Percentiles rank a stretch among this genome's conserved stretches.
These are phyloP conservation scores for Belgica antarctica DNA, from an alignment of 2,888 invertebrate species.

Conservation along the genomic window DNA sequence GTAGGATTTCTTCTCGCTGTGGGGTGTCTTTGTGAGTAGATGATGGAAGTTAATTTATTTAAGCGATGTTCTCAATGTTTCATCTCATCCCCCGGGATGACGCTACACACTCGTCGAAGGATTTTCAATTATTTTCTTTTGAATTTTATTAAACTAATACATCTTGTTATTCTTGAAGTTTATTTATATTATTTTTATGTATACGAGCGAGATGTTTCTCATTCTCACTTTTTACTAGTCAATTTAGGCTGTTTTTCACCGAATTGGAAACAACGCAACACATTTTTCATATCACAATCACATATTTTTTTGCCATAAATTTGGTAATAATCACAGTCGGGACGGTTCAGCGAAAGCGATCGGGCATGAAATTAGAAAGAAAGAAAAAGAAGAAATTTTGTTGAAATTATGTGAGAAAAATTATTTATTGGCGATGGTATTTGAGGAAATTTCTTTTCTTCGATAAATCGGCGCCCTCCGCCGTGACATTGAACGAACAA, in stretches of 20 bases:
- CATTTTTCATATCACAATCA: background rate
- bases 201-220: conserved; percentile 13
- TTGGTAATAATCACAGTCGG: conserved; percentile 15
- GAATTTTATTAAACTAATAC: conserved; percentile 23
- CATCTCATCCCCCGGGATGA: background rate
- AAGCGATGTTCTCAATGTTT: too few relatives aligned
- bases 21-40: too few relatives aligned
- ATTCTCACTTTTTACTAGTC: background rate
- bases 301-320: background rate
- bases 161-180: conserved; percentile 24
- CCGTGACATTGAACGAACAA: too few relatives aligned
- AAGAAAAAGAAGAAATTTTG: conserved; percentile 23
- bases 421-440: too few relatives aligned
- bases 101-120: background rate
- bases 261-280: conserved; percentile 9
- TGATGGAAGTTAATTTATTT: too few relatives aligned
- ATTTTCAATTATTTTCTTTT: conserved; percentile 1
- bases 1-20: too few relatives aligned
- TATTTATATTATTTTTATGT: conserved; percentile 24
- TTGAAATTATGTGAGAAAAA: too few relatives aligned
- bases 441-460: too few relatives aligned
- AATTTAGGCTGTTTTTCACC: background rate
- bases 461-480: too few relatives aligned
- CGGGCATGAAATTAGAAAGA: conserved; percentile 40
- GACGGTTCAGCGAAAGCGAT: conserved; percentile 25